Base-by-base conservation (phyloP, 2,113 vertebrate genomes). In the Sander vitreus region DNA sequence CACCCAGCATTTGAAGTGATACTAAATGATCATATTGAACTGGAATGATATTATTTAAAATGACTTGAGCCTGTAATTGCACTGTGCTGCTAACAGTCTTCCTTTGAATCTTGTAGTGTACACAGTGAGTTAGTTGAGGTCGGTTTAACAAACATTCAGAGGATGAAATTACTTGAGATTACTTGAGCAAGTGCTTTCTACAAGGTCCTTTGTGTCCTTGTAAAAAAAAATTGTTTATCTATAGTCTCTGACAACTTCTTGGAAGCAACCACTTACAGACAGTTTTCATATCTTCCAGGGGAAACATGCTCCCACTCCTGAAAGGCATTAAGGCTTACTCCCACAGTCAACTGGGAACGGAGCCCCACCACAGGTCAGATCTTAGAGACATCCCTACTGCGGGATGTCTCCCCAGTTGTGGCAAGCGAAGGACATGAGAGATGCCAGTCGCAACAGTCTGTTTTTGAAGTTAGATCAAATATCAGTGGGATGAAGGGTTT, bases 181-280 rank as follows among this genome's bases (percentile, higher is more conserved):
- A 27, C 60, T 47, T 2, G 1, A 47, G 68, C 60, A 76, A 86
- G 33, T 57, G 33, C 13, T 60, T 59, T 72, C 25, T 65, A 51
- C 78, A 77, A 74, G 57, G 15, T 51, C n/a, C n/a, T 27, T 65
- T 58, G 79, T 78, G 62, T 51, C 57, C 65, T 60, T 8, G 45
- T 55, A 54, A 55, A 84, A 55, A 84, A 62, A 86, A 79, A 66
- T 15, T 50, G 39, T 81, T 79, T 84, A 69, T 63, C 30, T 78
- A 63, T 62, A 13, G 55, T 48, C 48, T 55, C 0, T 78, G 83
- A 89, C 75, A 89, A 51, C 62, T 73, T 76, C 43, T 84, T 15
- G 83, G 76, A 86, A 78, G 66, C 68, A 71, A 64, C 57, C 75
- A 60, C 43, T 85, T 54, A 25, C 77, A 65, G 67, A 12, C 55